Conservation (phyloP, 2,888 invertebrate species). For the Nysson spinosus region DNA sequence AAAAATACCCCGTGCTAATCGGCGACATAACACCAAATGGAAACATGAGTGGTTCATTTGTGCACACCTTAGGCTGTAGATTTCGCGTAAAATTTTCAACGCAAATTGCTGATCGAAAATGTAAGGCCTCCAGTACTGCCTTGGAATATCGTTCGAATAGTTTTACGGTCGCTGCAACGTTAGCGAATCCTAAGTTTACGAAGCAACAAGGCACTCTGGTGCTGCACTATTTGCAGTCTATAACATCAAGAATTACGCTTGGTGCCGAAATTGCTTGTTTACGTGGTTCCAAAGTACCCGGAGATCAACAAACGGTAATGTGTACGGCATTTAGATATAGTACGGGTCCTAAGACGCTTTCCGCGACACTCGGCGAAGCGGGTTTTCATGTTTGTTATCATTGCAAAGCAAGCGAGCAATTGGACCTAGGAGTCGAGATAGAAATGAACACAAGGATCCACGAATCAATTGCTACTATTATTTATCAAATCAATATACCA, state of each 20-base stretch:
- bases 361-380: conserved; percentile 81
- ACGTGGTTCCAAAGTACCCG: conserved; percentile 58
- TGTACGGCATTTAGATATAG: conserved; percentile 76
- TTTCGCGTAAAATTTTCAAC: conserved; percentile 66
- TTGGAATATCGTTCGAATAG: conserved; percentile 74
- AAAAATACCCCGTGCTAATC: conserved; percentile 67
- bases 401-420: conserved; percentile 81
- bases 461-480: conserved; percentile 81
- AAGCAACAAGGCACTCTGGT: conserved; percentile 67
- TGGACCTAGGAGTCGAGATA: conserved; percentile 83
- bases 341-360: conserved; percentile 82
- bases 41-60: conserved; percentile 65
- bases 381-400: conserved; percentile 81
- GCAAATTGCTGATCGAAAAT: conserved; percentile 63
- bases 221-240: conserved; percentile 70
- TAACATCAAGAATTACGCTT: conserved; percentile 72
- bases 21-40: conserved; percentile 71
- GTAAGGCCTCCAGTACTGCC: conserved; percentile 59
- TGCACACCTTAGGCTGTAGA: conserved; percentile 71
- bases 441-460: conserved; percentile 81
- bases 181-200: conserved; percentile 64
- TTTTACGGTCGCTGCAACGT: conserved; percentile 64
- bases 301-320: conserved; percentile 64
- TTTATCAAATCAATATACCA: conserved; percentile 82
- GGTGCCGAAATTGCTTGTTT: conserved; percentile 70